phyloP scores from a whole-genome alignment of 2,797 vertebrate genomes.

The Telmatherina bonti region DNA sequence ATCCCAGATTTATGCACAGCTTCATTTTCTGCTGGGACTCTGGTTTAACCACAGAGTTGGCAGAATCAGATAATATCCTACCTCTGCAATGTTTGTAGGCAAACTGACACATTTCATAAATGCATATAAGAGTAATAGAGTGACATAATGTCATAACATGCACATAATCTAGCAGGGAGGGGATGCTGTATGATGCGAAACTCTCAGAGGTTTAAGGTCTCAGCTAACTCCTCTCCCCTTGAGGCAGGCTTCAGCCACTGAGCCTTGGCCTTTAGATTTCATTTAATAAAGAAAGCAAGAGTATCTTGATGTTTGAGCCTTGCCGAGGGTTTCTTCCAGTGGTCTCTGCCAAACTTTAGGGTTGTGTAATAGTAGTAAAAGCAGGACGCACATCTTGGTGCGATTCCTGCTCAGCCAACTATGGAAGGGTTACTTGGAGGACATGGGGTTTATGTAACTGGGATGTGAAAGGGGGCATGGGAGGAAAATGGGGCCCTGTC shows the following conservation, averaged over 20 bases:
- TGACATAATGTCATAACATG: not conserved
- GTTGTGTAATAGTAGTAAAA: conserved; percentile 56
- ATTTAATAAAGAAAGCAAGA: conserved; percentile 52
- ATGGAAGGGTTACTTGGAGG: conserved; percentile 41
- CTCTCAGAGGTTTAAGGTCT: conserved; percentile 17
- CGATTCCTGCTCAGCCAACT: conserved; percentile 38
- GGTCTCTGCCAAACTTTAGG: conserved; percentile 26
- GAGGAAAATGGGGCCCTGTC: conserved; percentile 44
- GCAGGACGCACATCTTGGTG: conserved; percentile 41
- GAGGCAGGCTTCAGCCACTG: conserved; percentile 30
- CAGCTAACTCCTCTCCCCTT: conserved; percentile 1
- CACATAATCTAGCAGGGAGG: not conserved
- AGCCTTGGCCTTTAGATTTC: conserved; percentile 56
- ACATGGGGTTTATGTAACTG: conserved; percentile 43
- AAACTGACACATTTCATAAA: not conserved
- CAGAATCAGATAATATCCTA: not conserved
- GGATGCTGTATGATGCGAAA: conserved; percentile 3
- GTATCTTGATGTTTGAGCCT: conserved; percentile 24
- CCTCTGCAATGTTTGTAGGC: not conserved
- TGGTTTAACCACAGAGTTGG: not conserved
- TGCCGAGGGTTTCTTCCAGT: conserved; percentile 25
- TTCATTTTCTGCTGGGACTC: not conserved
- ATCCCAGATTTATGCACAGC: not conserved
- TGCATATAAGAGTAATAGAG: not conserved
- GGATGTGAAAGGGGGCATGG: conserved; percentile 44